phyloP scores from a whole-genome alignment of 2,797 vertebrate genomes.

The Gallinago solitaria region DNA sequence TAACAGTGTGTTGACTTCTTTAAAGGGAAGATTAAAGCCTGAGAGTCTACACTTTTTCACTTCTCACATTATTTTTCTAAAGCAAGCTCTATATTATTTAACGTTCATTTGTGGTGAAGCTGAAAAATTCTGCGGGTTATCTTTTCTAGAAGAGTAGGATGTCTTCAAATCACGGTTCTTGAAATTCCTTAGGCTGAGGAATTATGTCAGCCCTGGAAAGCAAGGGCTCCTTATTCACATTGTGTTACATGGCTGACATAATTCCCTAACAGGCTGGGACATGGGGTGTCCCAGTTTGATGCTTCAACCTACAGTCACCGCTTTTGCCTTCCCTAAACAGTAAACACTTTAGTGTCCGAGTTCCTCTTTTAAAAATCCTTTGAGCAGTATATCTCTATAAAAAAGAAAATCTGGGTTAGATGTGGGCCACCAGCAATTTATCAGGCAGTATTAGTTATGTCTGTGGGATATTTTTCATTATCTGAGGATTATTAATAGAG shows the following conservation, averaged over 20 bases:
- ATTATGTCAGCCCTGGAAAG: conserved; percentile 52
- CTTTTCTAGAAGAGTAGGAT: not conserved
- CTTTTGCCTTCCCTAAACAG: conserved; percentile 9
- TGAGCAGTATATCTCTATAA: not conserved
- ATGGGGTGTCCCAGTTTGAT: conserved; percentile 36
- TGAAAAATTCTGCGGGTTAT: conserved; percentile 21
- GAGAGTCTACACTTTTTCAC: not conserved
- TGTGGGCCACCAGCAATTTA: conserved; percentile 36
- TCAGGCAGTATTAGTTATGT: conserved; percentile 19
- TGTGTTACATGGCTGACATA: conserved; percentile 48
- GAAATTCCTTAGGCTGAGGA: conserved; percentile 35
- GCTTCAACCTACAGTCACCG: conserved; percentile 12
- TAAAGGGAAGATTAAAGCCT: not conserved
- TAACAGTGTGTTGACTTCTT: not conserved
- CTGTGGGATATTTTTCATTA: conserved; percentile 63
- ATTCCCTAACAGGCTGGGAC: conserved; percentile 53
- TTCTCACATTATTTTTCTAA: conserved; percentile 16
- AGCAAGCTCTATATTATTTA: not conserved
- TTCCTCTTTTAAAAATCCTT: not conserved
- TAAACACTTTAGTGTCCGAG: not conserved
- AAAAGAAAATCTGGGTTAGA: conserved; percentile 4
- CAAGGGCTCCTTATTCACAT: conserved; percentile 43
- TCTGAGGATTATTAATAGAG: conserved; percentile 53
- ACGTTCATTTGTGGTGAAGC: not conserved
- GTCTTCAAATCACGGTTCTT: not conserved